Evolutionary conservation across 2,888 invertebrate genomes (phyloP).

Genomic region (Campoletis raptor): DNA sequence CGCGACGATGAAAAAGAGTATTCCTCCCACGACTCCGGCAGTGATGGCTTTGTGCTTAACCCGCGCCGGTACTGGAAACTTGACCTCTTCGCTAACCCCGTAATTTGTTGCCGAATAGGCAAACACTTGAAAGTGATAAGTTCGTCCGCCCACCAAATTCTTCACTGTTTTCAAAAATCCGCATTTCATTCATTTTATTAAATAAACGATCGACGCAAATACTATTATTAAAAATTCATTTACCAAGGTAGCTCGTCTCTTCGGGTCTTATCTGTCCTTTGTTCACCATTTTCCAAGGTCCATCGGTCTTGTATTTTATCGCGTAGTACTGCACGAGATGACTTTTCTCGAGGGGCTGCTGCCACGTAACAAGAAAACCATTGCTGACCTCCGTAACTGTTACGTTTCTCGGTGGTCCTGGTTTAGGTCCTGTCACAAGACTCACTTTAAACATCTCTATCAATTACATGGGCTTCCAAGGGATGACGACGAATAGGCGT

Average conservation of each 20-base stretch:
- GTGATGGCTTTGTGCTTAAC: conserved; percentile 98
- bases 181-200: no score
- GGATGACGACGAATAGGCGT: conserved; percentile 60
- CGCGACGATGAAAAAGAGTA: conserved; percentile 98
- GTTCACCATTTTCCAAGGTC: conserved; percentile 95
- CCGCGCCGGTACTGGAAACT: conserved; percentile 95
- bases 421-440: conserved; percentile 91
- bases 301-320: conserved; percentile 96
- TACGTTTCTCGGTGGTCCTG: conserved; percentile 95
- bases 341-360: conserved; percentile 92
- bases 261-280: conserved; percentile 95
- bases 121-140: conserved; percentile 96
- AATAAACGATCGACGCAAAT: no score
- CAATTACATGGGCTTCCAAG: conserved; percentile 68
- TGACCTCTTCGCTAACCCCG: conserved; percentile 95
- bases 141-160: conserved; percentile 95
- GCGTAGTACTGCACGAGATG: conserved; percentile 95
- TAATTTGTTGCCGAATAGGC: conserved; percentile 95
- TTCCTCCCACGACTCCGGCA: conserved; percentile 98
- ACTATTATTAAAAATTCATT: conserved; percentile 58
- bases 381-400: conserved; percentile 95
- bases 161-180: conserved; percentile 89
- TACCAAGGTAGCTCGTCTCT: conserved; percentile 95
- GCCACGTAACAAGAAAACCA: conserved; percentile 96
- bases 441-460: conserved; percentile 69